These are phyloP conservation scores for Formica selysi DNA, from an alignment of 1,140 invertebrate species.

Conservation along the genomic window DNA sequence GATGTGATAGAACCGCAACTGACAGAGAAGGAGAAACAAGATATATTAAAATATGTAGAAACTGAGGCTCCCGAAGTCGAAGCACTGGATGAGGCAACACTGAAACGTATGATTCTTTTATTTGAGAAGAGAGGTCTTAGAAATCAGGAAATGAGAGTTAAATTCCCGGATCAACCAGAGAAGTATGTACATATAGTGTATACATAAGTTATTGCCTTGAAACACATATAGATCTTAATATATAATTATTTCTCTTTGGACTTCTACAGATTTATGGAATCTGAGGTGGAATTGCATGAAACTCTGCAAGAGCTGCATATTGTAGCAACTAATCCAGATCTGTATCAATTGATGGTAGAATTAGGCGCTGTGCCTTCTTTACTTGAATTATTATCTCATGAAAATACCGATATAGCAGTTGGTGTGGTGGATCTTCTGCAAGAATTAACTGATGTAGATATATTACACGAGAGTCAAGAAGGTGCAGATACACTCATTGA, in stretches of 20 bases:
- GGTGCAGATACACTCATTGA: slow-evolving; percentile 93
- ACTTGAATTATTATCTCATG: slow-evolving; percentile 97
- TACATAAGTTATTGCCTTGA: not conserved
- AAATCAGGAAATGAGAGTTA: slow-evolving; percentile 99
- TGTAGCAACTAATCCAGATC: slow-evolving; percentile 97
- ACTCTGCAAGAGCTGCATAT: slow-evolving; percentile 97
- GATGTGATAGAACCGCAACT: slow-evolving; percentile 89
- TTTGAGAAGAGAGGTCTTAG: slow-evolving; percentile 98
- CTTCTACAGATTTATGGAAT: slow-evolving; percentile 97
- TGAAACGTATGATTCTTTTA: slow-evolving; percentile 95
- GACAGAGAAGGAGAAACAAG: slow-evolving; percentile 91
- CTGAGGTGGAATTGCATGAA: slow-evolving; percentile 98
- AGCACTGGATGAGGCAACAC: slow-evolving; percentile 93
- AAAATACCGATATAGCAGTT: slow-evolving; percentile 97
- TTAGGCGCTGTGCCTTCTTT: slow-evolving; percentile 95
- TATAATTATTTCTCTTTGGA: slow-evolving; percentile 56
- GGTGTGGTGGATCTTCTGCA: slow-evolving; percentile 93
- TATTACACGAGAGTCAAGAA: slow-evolving; percentile 95
- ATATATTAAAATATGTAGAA: slow-evolving; percentile 94
- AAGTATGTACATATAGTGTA: slow-evolving; percentile 88
- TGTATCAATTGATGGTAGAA: slow-evolving; percentile 97
- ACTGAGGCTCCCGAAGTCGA: slow-evolving; percentile 93
- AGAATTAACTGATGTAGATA: slow-evolving; percentile 98
- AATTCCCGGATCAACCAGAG: slow-evolving; percentile 98
- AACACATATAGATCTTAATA: not conserved